Percentiles rank a stretch among this genome's conserved stretches.
These are phyloP conservation scores for Pimephales promelas DNA, from an alignment of 2,113 vertebrate species.

Conservation along the genomic window DNA sequence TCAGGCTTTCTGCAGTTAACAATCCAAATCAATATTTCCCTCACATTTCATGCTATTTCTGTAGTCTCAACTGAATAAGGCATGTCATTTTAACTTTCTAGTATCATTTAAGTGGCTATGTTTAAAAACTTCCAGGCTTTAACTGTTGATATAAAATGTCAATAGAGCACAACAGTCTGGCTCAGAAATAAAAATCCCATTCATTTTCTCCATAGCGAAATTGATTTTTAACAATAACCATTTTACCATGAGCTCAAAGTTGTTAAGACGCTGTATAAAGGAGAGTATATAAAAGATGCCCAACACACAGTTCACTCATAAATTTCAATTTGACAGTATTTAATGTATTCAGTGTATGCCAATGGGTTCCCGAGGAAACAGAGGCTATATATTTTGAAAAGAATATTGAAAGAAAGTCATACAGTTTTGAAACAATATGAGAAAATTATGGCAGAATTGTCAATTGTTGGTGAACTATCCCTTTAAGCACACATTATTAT, in stretches of 20 bases:
- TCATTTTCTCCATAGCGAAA: not conserved
- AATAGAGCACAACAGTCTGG: not conserved
- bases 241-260: not conserved
- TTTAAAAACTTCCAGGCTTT: constrained; percentile 7
- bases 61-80: not conserved
- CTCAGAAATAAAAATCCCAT: not conserved
- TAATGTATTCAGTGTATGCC: not conserved
- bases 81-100: not conserved
- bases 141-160: constrained; percentile 1
- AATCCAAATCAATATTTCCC: constrained; percentile 9
- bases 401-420: not conserved
- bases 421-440: not conserved
- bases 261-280: not conserved
- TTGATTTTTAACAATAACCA: not conserved
- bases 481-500: not conserved
- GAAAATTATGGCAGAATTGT: not conserved
- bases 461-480: not conserved
- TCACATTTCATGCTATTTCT: not conserved
- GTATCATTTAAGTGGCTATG: not conserved
- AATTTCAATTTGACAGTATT: not conserved
- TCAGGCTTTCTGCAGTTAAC: not conserved
- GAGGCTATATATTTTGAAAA: not conserved
- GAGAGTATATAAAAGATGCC: not conserved
- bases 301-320: not conserved
- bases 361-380: not conserved